Evolutionary conservation across 30 jellyfish, hydroid and myxozoan species (phyloP).

Genomic region (Aurelia sp.): DNA sequence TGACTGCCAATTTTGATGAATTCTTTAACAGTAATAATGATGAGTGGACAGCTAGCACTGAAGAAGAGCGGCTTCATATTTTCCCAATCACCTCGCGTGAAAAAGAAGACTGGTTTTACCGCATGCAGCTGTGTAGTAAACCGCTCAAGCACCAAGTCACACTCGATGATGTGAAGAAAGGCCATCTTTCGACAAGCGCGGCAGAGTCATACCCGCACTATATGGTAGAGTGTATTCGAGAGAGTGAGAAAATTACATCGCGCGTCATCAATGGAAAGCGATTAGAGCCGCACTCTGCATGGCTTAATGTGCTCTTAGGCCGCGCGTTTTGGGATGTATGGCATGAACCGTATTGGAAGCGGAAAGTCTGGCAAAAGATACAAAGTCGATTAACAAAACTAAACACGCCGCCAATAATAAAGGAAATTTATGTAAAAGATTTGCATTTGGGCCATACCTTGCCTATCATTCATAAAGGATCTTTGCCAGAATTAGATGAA

Average conservation of each 20-base stretch:
- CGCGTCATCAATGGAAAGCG: slow-evolving; percentile 80
- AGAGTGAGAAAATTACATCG: slow-evolving; percentile 85
- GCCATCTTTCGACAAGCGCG: slow-evolving; percentile 59
- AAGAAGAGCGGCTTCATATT: slow-evolving; percentile 67
- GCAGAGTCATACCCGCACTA: slow-evolving; percentile 91
- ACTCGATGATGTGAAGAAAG: slow-evolving; percentile 46
- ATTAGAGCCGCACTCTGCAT: slow-evolving; percentile 93
- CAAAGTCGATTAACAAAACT: slow-evolving; percentile 87
- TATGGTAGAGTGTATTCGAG: slow-evolving; percentile 87
- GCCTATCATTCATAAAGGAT: slow-evolving; percentile 97
- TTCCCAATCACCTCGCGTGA: slow-evolving; percentile 95
- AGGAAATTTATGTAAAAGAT: slow-evolving; percentile 81
- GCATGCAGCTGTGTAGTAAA: slow-evolving; percentile 88
- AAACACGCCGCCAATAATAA: slow-evolving; percentile 97
- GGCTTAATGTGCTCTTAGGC: slow-evolving; percentile 91
- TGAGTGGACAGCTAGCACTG: slow-evolving; percentile 45
- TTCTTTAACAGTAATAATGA: slow-evolving; percentile 33
- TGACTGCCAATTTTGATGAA: slow-evolving; percentile 67
- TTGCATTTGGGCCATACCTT: slow-evolving; percentile 93
- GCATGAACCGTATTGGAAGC: slow-evolving; percentile 98
- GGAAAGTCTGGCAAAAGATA: slow-evolving; percentile 86
- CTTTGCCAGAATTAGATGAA: slow-evolving; percentile 96
- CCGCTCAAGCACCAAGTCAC: slow-evolving; percentile 94
- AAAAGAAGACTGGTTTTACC: slow-evolving; percentile 98
- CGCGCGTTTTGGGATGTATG: slow-evolving; percentile 99